Evolutionary conservation across 2,797 vertebrate species (phyloP).

Genomic region (Tenualosa ilisha): DNA sequence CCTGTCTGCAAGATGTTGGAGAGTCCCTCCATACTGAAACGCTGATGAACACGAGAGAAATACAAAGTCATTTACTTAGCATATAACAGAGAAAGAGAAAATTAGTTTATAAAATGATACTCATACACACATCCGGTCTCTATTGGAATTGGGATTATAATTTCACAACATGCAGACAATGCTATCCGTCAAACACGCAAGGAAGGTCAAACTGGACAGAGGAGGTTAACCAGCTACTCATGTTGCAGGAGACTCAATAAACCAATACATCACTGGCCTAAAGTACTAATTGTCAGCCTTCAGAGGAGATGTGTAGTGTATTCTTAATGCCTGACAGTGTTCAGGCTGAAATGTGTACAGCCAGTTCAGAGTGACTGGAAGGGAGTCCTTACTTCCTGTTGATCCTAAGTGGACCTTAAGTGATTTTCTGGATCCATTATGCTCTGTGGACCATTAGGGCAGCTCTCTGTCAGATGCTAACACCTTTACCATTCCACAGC

Average conservation of each 20-base stretch:
- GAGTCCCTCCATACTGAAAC: conserved; percentile 99
- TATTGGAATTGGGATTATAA: background rate
- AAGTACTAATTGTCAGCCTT: background rate
- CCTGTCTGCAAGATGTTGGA: conserved; percentile 95
- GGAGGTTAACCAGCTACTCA: background rate
- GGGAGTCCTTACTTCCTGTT: background rate
- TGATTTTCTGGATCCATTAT: background rate
- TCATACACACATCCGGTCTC: background rate
- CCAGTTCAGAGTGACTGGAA: background rate
- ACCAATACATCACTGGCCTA: background rate
- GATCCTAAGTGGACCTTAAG: background rate
- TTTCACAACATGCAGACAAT: background rate
- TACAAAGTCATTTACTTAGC: background rate
- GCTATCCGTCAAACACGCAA: background rate
- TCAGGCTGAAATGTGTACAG: background rate
- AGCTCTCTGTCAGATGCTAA: background rate
- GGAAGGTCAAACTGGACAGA: background rate
- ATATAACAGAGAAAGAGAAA: conserved; percentile 8
- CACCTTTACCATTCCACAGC: background rate
- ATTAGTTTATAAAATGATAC: background rate
- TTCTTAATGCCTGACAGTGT: background rate
- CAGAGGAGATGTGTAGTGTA: background rate
- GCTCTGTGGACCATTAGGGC: background rate
- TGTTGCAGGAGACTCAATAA: background rate
- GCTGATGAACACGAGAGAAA: conserved; percentile 67